Percentiles rank a stretch among this genome's conserved stretches.
These are phyloP conservation scores for Oreotrochilus melanogaster DNA, from an alignment of 2,113 vertebrate genomes.

Conservation along the genomic window DNA sequence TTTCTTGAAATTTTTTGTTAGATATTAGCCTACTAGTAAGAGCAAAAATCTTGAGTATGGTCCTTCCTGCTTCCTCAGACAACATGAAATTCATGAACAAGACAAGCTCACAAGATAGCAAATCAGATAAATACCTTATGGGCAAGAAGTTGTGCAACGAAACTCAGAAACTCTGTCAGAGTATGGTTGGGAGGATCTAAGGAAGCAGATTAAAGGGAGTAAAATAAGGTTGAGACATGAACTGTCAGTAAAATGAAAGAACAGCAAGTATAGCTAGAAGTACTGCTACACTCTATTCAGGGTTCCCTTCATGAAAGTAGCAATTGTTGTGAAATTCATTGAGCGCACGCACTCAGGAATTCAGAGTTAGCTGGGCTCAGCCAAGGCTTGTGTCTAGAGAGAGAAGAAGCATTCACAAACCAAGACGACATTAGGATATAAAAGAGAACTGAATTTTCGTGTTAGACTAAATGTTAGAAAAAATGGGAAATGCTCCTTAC, in stretches of 20 bases:
- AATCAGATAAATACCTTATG: not conserved
- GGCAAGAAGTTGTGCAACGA: not conserved
- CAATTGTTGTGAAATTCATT: not conserved
- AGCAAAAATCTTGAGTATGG: not conserved
- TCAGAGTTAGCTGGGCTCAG: not conserved
- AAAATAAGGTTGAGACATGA: not conserved
- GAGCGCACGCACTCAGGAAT: not conserved
- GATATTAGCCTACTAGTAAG: not conserved
- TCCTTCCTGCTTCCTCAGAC: accelerated
- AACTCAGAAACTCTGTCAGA: not conserved
- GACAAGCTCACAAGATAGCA: not conserved
- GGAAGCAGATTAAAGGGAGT: not conserved
- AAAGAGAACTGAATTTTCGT: not conserved
- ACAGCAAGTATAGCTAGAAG: not conserved
- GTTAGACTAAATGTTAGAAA: not conserved
- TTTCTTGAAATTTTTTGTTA: not conserved
- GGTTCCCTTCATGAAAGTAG: not conserved
- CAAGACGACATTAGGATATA: not conserved
- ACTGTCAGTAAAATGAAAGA: not conserved
- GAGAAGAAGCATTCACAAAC: not conserved
- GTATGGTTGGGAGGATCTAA: not conserved
- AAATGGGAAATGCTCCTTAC: not conserved
- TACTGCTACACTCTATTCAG: not conserved
- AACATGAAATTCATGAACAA: not conserved
- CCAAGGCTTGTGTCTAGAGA: not conserved